Evolutionary conservation across 2,888 invertebrate genomes (phyloP).

Genomic region (Exocentrus adspersus): DNA sequence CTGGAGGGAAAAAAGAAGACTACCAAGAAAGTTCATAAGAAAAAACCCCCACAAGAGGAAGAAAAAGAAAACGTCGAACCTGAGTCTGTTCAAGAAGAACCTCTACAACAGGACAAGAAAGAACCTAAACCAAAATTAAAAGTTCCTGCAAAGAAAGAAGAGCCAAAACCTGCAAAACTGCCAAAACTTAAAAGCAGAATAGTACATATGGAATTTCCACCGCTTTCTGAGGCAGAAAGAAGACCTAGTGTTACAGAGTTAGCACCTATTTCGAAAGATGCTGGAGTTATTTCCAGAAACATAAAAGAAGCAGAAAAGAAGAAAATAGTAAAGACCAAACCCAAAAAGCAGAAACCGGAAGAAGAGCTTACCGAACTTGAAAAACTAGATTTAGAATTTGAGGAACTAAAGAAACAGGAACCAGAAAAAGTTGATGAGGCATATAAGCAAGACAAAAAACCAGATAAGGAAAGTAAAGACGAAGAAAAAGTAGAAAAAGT

Average conservation of each 20-base stretch:
- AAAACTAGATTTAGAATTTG: conserved; percentile 47
- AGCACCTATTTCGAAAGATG: conserved; percentile 66
- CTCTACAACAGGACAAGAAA: conserved; percentile 42
- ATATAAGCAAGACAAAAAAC: conserved; percentile 50
- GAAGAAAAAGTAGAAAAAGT: conserved; percentile 47
- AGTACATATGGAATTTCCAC: conserved; percentile 58
- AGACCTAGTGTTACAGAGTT: conserved; percentile 59
- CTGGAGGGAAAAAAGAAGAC: conserved; percentile 14
- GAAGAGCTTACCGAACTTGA: conserved; percentile 39
- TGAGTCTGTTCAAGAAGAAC: conserved; percentile 37
- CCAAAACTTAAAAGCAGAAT: conserved; percentile 73
- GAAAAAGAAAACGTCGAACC: conserved; percentile 38
- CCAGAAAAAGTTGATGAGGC: conserved; percentile 42
- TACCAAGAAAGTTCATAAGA: conserved; percentile 37
- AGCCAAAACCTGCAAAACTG: conserved; percentile 59
- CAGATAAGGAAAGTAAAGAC: conserved; percentile 54
- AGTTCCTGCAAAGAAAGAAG: conserved; percentile 51
- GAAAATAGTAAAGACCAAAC: conserved; percentile 46
- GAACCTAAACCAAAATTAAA: conserved; percentile 48
- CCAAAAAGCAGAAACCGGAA: conserved; percentile 53
- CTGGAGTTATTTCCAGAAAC: conserved; percentile 72
- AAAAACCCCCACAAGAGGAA: conserved; percentile 34
- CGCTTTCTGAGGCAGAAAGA: conserved; percentile 46
- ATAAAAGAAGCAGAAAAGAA: conserved; percentile 47
- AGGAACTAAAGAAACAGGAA: conserved; percentile 44